phyloP scores from a whole-genome alignment of 2,113 vertebrate species.

The Fregetta grallaria region DNA sequence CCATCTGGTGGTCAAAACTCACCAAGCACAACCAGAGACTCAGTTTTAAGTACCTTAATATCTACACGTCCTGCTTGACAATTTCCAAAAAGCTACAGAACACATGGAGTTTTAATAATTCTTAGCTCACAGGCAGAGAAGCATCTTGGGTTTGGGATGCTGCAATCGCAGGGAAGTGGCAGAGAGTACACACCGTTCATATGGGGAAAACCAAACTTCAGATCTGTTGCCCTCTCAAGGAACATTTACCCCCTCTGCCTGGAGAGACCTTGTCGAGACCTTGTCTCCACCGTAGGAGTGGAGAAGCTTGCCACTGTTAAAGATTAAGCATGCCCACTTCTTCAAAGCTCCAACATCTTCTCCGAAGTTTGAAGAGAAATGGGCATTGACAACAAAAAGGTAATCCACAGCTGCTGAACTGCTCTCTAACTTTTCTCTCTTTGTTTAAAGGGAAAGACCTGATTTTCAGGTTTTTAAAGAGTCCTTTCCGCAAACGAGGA shows the following conservation, averaged over 20 bases:
- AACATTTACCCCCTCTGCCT: neutral
- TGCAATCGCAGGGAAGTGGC: neutral
- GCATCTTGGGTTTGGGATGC: neutral
- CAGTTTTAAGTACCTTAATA: neutral
- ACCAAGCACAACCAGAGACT: neutral
- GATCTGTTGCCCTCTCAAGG: neutral
- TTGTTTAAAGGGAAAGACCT: neutral
- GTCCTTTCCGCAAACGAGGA: neutral
- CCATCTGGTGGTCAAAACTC: neutral
- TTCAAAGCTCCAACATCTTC: neutral
- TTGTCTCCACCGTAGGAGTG: neutral
- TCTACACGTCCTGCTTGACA: neutral
- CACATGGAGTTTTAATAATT: neutral
- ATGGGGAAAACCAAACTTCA: neutral
- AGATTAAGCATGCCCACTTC: neutral
- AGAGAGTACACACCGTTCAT: neutral
- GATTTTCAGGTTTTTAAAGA: neutral
- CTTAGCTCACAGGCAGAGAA: neutral
- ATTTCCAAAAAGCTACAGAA: neutral
- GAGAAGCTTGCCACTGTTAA: neutral
- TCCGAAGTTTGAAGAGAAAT: neutral
- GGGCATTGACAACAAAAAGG: neutral
- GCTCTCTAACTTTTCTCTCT: neutral
- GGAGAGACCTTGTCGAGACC: neutral
- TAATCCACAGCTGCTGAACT: neutral